These are phyloP conservation scores for Parasteatoda lunata DNA, from an alignment of 2,888 invertebrate genomes.

Conservation along the genomic window DNA sequence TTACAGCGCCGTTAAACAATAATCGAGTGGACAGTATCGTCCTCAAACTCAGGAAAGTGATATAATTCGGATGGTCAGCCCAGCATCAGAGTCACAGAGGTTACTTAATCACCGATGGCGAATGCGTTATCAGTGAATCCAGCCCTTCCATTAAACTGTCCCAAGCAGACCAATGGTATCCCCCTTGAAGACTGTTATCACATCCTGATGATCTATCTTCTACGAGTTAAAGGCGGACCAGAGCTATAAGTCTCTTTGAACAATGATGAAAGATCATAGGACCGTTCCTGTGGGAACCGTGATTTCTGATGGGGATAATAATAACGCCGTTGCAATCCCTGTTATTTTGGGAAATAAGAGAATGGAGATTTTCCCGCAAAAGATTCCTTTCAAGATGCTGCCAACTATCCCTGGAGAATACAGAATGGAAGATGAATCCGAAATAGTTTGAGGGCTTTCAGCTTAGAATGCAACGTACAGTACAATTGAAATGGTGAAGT, in stretches of 20 bases:
- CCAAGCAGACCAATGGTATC: slow-evolving; percentile 29
- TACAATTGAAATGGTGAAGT: no score
- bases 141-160: slow-evolving; percentile 45
- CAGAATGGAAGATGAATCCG: not conserved
- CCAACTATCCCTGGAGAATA: not conserved
- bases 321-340: slow-evolving; percentile 10
- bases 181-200: slow-evolving; percentile 59
- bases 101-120: slow-evolving; percentile 34
- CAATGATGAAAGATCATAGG: slow-evolving; percentile 25
- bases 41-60: slow-evolving; percentile 18
- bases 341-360: not conserved
- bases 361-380: slow-evolving; percentile 3
- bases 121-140: slow-evolving; percentile 23
- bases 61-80: slow-evolving; percentile 18
- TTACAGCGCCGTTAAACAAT: slow-evolving; percentile 29
- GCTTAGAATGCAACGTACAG: no score
- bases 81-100: slow-evolving; percentile 11
- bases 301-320: slow-evolving; percentile 21
- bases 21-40: slow-evolving; percentile 29
- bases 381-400: not conserved
- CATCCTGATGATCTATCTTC: slow-evolving; percentile 43
- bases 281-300: slow-evolving; percentile 6
- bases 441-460: no score
- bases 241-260: slow-evolving; percentile 4
- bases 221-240: slow-evolving; percentile 23